Evolutionary conservation across 2,888 invertebrate genomes (phyloP), one percentile per base, ranked within the genome.

Genomic region (Zeuzera pyrina): DNA sequence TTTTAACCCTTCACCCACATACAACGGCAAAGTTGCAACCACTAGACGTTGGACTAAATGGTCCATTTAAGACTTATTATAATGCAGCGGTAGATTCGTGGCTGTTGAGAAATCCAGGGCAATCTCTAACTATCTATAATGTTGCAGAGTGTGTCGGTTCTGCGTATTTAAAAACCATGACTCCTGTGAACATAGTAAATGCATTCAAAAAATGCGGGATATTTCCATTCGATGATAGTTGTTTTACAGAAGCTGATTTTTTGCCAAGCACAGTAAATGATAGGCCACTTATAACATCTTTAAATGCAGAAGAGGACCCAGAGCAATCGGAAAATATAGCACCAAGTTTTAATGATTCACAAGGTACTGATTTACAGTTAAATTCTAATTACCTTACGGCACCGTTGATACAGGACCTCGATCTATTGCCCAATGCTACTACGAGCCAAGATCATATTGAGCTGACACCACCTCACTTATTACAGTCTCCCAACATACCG

Each of bases 11-110:
- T 31, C 65, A 59, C 19, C 68, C 64, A 7, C 65, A 72, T 43
- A 58, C 59, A 34, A 53, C 56, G 15, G 62, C 61, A 38, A 62
- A 59, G 39, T 37, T 69, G 29, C 70, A 71, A 46, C 68, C 65
- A 14, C 42, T 68, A 13, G 63, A 71, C 45, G 48, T 58, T 15
- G 47, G 53, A 29, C 48, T 66, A 7, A 64, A 52, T 46, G 56
- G 56, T 7, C 65, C 63, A 21, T 54, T 67, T 31, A 68, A 67
- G 32, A 37, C 42, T 34, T 57, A 56, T 31, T n/a, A n/a, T n/a
- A 47, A 52, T 40, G 36, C 43, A 16, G 52, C 55, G 25, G 42
- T 50, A 4, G 51, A 57, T 41, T 34, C 41, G 8, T 62, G 56
- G 54, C 33, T 61, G 51, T 34, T 62, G 35, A 41, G 42, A 34